Percentiles rank a stretch among this genome's conserved stretches.
phyloP scores from a whole-genome alignment of 2,888 invertebrate genomes.

The Noctua janthe region DNA sequence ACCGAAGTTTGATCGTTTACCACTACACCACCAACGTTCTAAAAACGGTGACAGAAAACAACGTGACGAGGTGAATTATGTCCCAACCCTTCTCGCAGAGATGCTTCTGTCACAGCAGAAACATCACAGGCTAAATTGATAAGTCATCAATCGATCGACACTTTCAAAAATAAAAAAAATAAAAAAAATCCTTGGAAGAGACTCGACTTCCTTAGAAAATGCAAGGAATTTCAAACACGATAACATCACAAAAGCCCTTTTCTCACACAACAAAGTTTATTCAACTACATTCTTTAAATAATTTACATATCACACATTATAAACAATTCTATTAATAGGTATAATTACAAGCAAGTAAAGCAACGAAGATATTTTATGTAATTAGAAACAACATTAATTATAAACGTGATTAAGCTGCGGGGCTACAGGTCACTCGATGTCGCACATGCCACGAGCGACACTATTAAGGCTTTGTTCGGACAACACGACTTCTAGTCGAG shows the following conservation, averaged over 20 bases:
- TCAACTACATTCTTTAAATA: conserved; percentile 18
- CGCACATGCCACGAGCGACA: conserved; percentile 34
- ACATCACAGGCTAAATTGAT: background rate
- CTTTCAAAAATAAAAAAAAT: background rate
- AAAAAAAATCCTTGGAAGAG: background rate
- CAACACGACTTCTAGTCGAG: conserved; percentile 18
- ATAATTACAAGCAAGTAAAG: conserved; percentile 35
- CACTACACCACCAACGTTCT: background rate
- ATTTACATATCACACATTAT: conserved; percentile 55
- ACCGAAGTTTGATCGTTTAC: background rate
- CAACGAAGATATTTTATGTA: conserved; percentile 40
- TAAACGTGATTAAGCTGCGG: conserved; percentile 60
- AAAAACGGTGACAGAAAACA: background rate
- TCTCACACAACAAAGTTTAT: conserved; percentile 14
- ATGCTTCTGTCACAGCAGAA: background rate
- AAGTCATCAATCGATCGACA: background rate
- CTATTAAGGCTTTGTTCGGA: conserved; percentile 26
- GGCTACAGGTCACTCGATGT: conserved; percentile 55
- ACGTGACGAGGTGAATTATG: background rate
- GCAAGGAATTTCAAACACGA: conserved; percentile 1
- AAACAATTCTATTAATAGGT: conserved; percentile 53
- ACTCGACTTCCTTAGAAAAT: background rate
- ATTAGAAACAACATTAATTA: conserved; percentile 52
- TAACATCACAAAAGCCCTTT: conserved; percentile 22
- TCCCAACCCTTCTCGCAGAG: background rate